Conservation (phyloP, 2,888 invertebrate genomes). For the Caenorhabditis sp. region DNA sequence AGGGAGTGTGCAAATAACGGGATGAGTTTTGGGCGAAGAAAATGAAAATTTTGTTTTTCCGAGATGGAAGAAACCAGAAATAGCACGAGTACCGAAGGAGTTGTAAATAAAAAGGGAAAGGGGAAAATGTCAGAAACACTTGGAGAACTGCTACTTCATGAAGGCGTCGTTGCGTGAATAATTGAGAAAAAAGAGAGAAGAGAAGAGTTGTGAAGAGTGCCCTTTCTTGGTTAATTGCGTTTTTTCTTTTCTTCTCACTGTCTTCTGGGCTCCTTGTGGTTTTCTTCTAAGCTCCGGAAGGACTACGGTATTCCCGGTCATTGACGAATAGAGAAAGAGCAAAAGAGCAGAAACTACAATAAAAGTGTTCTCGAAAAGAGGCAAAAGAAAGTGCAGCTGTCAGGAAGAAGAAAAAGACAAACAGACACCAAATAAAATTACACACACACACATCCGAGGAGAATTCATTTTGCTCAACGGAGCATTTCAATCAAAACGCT, state of each 20-base stretch:
- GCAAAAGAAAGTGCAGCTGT: constrained; percentile 38
- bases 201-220: constrained; percentile 19
- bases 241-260: constrained; percentile 30
- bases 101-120: not conserved
- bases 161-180: constrained; percentile 55
- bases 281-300: not conserved
- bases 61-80: constrained; percentile 2
- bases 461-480: too few species aligned
- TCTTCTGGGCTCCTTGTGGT: not conserved
- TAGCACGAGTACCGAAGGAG: not conserved
- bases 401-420: not conserved
- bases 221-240: constrained; percentile 51
- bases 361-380: not conserved
- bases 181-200: constrained; percentile 18
- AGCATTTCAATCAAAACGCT: too few species aligned
- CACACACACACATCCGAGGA: constrained; percentile 5
- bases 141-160: constrained; percentile 48
- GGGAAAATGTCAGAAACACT: constrained; percentile 44
- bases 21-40: not conserved
- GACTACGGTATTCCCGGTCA: too few species aligned
- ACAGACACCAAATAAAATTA: constrained; percentile 19
- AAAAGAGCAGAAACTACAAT: not conserved
- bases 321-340: constrained; percentile 4
- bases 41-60: constrained; percentile 38
- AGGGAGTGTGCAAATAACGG: constrained; percentile 9